phyloP scores from a whole-genome alignment of 1,140 invertebrate species.

The Cotesia glomerata region DNA sequence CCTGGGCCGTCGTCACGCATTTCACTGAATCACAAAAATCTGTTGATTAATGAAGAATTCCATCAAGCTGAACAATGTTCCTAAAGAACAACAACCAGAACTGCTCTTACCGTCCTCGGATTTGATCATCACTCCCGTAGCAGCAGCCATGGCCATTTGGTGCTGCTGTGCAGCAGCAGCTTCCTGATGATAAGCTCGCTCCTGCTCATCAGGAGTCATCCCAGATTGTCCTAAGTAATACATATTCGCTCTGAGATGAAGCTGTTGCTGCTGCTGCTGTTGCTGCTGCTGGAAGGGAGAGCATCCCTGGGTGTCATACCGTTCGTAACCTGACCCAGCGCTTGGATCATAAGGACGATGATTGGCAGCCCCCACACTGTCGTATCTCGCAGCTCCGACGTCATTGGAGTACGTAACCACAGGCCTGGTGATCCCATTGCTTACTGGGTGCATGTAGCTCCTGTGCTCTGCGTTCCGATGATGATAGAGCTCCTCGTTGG shows the following conservation, averaged over 20 bases:
- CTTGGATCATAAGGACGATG: slow-evolving; percentile 70
- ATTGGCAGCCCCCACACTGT: slow-evolving; percentile 64
- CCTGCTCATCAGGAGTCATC: slow-evolving; percentile 64
- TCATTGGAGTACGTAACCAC: slow-evolving; percentile 71
- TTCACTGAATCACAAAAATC: slow-evolving; percentile 70
- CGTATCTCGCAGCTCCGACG: slow-evolving; percentile 64
- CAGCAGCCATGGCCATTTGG: slow-evolving; percentile 67
- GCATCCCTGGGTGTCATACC: slow-evolving; percentile 71
- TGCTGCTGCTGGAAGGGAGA: slow-evolving; percentile 66
- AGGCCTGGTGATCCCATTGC: slow-evolving; percentile 64
- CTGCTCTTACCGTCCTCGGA: slow-evolving; percentile 65
- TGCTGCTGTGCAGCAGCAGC: slow-evolving; percentile 66
- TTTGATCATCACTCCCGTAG: slow-evolving; percentile 67
- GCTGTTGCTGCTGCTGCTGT: slow-evolving; percentile 64
- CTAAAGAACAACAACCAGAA: not conserved
- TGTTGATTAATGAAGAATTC: not conserved
- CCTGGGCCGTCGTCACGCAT: slow-evolving; percentile 78
- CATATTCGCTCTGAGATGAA: slow-evolving; percentile 63
- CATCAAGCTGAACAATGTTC: not conserved
- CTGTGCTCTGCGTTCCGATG: slow-evolving; percentile 56
- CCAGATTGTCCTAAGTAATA: slow-evolving; percentile 65
- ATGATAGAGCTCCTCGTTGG: slow-evolving; percentile 57
- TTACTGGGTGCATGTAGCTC: slow-evolving; percentile 56
- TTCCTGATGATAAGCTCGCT: slow-evolving; percentile 70
- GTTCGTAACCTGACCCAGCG: slow-evolving; percentile 73